phyloP scores from a whole-genome alignment of 2,797 vertebrate species.

The Prionace glauca region DNA sequence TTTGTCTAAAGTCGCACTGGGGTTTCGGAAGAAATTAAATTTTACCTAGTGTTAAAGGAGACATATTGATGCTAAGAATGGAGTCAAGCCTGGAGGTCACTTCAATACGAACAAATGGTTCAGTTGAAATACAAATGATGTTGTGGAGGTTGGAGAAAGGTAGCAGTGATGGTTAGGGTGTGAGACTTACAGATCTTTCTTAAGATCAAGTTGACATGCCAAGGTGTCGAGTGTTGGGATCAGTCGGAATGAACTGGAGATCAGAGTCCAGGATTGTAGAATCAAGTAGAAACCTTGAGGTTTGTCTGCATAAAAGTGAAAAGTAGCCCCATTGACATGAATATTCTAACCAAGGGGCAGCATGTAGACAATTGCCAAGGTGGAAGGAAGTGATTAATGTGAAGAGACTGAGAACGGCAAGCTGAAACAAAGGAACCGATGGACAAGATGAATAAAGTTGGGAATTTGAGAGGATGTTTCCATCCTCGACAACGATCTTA shows the following conservation, averaged over 20 bases:
- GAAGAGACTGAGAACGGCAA: neutral
- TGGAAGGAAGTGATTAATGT: neutral
- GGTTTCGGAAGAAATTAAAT: neutral
- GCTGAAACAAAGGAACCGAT: neutral
- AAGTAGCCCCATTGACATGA: neutral
- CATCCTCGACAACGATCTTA: neutral
- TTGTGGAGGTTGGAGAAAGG: neutral
- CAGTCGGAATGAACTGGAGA: neutral
- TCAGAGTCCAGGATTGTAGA: neutral
- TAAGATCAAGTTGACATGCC: neutral
- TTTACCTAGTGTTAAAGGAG: neutral
- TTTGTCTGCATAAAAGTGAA: neutral
- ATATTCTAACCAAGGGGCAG: neutral
- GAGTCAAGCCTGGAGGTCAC: neutral
- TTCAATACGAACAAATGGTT: neutral
- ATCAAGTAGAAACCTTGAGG: neutral
- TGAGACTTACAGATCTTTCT: neutral
- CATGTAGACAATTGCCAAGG: neutral
- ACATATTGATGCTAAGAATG: neutral
- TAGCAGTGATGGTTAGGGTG: neutral
- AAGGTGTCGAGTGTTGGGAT: neutral
- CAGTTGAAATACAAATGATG: neutral
- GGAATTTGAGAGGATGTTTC: neutral
- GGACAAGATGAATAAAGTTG: neutral
- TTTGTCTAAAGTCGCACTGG: neutral